Evolutionary conservation across 2,113 vertebrate species (phyloP).

Genomic region (Corythoichthys haematopterus): DNA sequence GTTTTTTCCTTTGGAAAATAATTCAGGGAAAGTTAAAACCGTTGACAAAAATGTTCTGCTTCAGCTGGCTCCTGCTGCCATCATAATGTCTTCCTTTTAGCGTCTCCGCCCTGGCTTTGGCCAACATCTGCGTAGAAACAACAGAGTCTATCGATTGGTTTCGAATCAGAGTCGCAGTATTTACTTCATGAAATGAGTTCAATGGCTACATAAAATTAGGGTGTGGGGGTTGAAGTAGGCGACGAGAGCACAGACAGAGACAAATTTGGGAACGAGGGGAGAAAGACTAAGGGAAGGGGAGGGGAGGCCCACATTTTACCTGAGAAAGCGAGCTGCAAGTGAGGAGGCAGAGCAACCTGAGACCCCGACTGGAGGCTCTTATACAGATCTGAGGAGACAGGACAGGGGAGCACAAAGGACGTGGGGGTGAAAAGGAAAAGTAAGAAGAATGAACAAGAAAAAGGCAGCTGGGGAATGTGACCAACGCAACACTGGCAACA

Average conservation of each 20-base stretch:
- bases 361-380: slow-evolving; percentile 97
- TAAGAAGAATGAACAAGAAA: background rate
- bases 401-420: slow-evolving; percentile 35
- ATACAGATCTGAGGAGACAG: slow-evolving; percentile 87
- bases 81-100: slow-evolving; percentile 74
- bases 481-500: background rate
- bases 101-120: slow-evolving; percentile 71
- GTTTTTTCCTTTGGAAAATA: slow-evolving; percentile 31
- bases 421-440: background rate
- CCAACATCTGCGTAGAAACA: slow-evolving; percentile 63
- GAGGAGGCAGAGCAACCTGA: slow-evolving; percentile 89
- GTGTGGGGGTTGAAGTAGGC: slow-evolving; percentile 23
- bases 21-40: slow-evolving; percentile 23
- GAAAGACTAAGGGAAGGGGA: slow-evolving; percentile 13
- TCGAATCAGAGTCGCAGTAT: background rate
- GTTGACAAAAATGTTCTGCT: background rate
- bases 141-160: background rate
- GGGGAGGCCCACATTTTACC: slow-evolving; percentile 76
- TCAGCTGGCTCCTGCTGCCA: slow-evolving; percentile 14
- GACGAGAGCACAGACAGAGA: slow-evolving; percentile 25
- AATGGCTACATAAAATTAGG: slow-evolving; percentile 2
- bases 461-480: background rate
- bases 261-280: slow-evolving; percentile 12
- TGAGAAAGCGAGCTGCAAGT: slow-evolving; percentile 93
- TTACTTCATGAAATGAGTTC: background rate